Evolutionary conservation across 2,797 vertebrate genomes (phyloP).

Genomic region (Galago senegalensis): DNA sequence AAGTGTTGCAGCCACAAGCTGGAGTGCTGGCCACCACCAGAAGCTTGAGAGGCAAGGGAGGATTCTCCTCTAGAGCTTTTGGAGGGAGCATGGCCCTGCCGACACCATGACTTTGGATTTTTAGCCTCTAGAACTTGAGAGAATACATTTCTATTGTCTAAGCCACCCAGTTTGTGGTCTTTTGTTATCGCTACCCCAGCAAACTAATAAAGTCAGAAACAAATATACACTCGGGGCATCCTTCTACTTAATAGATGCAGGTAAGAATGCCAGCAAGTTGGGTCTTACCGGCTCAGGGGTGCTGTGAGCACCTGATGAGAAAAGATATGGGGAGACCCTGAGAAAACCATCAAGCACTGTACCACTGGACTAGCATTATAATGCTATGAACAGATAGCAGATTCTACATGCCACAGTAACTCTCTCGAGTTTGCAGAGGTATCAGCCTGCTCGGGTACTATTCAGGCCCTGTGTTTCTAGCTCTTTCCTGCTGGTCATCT

Average conservation of each 20-base stretch:
- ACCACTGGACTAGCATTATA: neutral
- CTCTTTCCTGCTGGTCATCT: neutral
- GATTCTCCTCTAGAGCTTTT: neutral
- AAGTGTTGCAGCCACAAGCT: accelerated
- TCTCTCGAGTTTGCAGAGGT: neutral
- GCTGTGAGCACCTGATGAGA: neutral
- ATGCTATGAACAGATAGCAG: neutral
- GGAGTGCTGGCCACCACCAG: accelerated
- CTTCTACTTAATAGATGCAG: neutral
- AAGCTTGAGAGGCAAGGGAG: neutral
- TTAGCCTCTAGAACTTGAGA: neutral
- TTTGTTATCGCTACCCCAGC: neutral
- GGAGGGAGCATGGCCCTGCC: accelerated
- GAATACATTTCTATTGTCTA: neutral
- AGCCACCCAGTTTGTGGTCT: neutral
- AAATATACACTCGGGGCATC: neutral
- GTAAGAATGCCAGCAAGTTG: neutral
- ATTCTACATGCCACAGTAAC: too few relatives aligned
- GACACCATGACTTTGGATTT: neutral
- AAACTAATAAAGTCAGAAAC: neutral
- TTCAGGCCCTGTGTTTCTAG: neutral
- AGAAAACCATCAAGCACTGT: neutral
- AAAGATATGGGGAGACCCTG: neutral
- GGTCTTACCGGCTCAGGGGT: neutral
- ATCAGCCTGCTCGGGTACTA: neutral